phyloP scores from a whole-genome alignment of 2,888 invertebrate genomes.

The Subacronicta megacephala region DNA sequence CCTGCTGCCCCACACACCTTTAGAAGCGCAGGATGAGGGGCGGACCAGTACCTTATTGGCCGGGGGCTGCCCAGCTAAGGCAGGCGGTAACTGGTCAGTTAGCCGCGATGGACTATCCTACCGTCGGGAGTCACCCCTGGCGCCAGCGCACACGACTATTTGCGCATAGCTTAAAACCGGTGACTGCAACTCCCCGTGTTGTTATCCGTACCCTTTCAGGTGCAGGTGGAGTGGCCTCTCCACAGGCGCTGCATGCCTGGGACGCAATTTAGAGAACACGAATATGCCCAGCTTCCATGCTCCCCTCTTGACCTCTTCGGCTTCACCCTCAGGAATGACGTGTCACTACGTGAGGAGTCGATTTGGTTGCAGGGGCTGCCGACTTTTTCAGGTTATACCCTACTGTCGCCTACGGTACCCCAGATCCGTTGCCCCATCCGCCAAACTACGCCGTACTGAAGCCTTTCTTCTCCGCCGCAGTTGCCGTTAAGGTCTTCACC shows the following conservation, averaged over 20 bases:
- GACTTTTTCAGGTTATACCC: slow-evolving; percentile 31
- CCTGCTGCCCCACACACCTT: slow-evolving; percentile 26
- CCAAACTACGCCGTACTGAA: slow-evolving; percentile 7
- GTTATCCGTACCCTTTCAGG: slow-evolving; percentile 11
- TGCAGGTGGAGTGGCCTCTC: slow-evolving; percentile 13
- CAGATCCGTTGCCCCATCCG: slow-evolving; percentile 21
- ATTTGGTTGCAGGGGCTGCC: slow-evolving; percentile 22
- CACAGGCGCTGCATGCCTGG: slow-evolving; percentile 23
- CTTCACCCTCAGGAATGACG: slow-evolving; percentile 6
- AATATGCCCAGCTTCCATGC: slow-evolving; percentile 6
- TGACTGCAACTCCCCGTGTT: slow-evolving; percentile 26
- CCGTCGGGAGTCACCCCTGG: slow-evolving; percentile 29
- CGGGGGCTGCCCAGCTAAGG: slow-evolving; percentile 39
- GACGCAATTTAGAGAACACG: slow-evolving; percentile 4
- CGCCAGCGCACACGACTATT: slow-evolving; percentile 22
- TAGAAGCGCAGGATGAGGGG: slow-evolving; percentile 21
- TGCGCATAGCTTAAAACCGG: slow-evolving; percentile 18
- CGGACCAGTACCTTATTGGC: slow-evolving; percentile 40
- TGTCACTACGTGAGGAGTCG: slow-evolving; percentile 19
- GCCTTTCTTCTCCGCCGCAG: slow-evolving; percentile 11
- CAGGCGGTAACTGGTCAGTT: slow-evolving; percentile 32
- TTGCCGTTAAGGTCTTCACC: slow-evolving; percentile 25
- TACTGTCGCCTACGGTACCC: slow-evolving; percentile 30
- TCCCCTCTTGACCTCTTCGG: slow-evolving; percentile 11
- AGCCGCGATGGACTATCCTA: slow-evolving; percentile 25